These are phyloP conservation scores for Centropus bengalensis DNA, from an alignment of 2,113 vertebrate genomes.

Conservation along the genomic window DNA sequence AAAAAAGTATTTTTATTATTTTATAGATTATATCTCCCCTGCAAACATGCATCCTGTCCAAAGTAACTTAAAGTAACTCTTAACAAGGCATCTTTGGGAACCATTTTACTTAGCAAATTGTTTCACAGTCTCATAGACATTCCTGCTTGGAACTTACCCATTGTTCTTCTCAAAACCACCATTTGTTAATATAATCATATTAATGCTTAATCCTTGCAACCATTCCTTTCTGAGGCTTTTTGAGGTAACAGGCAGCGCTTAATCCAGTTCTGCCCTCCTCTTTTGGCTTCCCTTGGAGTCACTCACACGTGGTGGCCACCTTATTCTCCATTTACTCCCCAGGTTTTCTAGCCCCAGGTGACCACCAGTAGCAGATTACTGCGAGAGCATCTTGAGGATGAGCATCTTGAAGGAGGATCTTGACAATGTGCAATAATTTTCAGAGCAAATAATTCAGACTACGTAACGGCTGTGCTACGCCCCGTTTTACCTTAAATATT, in stretches of 20 bases:
- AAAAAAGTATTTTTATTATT: not conserved
- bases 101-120: not conserved
- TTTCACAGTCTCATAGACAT: not conserved
- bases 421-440: not conserved
- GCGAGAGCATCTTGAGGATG: too few species aligned
- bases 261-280: not conserved
- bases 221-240: not conserved
- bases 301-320: not conserved
- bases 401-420: too few species aligned
- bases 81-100: not conserved
- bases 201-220: conserved; percentile 14
- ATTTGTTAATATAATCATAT: conserved; percentile 25
- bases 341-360: not conserved
- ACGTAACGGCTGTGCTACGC: not conserved
- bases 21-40: not conserved
- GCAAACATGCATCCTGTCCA: not conserved
- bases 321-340: not conserved
- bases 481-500: not conserved
- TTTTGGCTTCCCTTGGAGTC: not conserved
- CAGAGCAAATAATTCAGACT: not conserved
- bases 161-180: not conserved
- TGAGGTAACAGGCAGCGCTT: not conserved
- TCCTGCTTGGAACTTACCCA: not conserved
- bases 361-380: not conserved
- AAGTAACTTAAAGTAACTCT: not conserved